phyloP scores from a whole-genome alignment of 2,888 invertebrate genomes.

The Parelbella ahira region DNA sequence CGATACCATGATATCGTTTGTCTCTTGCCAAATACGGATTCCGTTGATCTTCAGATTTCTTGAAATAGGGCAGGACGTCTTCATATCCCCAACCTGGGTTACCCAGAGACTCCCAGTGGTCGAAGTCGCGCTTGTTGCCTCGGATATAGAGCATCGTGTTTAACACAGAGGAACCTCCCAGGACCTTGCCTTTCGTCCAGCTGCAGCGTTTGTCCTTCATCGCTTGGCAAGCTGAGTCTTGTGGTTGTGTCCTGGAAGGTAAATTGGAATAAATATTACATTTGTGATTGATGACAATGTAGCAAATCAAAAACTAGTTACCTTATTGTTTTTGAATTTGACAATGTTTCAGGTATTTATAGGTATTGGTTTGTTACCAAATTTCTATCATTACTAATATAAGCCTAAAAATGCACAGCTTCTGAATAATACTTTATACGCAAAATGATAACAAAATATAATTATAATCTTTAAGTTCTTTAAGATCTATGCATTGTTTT shows the following conservation, averaged over 20 bases:
- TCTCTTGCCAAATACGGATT: constrained; percentile 92
- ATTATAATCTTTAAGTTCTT: too few species aligned
- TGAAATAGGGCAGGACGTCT: constrained; percentile 90
- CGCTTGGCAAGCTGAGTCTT: constrained; percentile 90
- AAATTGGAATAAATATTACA: too few species aligned
- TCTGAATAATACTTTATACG: too few species aligned
- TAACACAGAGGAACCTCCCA: constrained; percentile 92
- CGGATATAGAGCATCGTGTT: constrained; percentile 96
- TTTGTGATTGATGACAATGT: too few species aligned
- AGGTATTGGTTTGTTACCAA: too few species aligned
- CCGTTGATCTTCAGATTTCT: constrained; percentile 92
- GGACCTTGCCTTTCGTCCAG: constrained; percentile 94
- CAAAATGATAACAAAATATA: too few species aligned
- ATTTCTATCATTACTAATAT: too few species aligned
- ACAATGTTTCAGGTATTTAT: too few species aligned
- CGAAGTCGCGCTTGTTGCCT: constrained; percentile 92
- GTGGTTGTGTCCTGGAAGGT: constrained; percentile 90
- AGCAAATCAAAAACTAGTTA: too few species aligned
- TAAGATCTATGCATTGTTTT: too few species aligned
- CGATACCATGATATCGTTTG: constrained; percentile 85
- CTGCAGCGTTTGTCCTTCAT: constrained; percentile 91
- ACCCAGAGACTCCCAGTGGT: constrained; percentile 92
- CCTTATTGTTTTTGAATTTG: too few species aligned
- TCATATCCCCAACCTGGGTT: constrained; percentile 94
- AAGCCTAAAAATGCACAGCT: too few species aligned